Conservation (phyloP, 1,140 invertebrate species). For the Eriosoma lanigerum region DNA sequence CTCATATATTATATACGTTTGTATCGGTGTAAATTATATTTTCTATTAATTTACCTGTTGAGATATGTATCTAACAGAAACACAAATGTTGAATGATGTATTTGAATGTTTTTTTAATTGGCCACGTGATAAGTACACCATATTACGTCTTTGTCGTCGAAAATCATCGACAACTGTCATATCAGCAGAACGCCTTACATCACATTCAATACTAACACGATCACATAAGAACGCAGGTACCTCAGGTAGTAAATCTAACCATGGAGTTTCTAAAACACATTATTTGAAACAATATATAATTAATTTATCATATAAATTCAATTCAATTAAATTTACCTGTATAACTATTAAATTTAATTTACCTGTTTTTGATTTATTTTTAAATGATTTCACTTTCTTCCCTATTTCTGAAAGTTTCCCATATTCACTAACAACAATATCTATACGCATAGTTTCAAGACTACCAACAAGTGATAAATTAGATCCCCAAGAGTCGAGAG, state of each 20-base stretch:
- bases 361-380: conserved; percentile 33
- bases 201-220: conserved; percentile 83
- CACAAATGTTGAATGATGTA: conserved; percentile 82
- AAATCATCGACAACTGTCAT: conserved; percentile 84
- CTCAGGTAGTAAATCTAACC: conserved; percentile 71
- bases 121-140: conserved; percentile 80
- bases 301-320: not conserved
- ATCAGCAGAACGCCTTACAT: conserved; percentile 85
- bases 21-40: not conserved
- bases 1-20: no score
- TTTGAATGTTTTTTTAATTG: conserved; percentile 88
- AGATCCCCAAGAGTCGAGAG: conserved; percentile 84
- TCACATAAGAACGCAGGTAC: conserved; percentile 90
- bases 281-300: conserved; percentile 1
- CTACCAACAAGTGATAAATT: conserved; percentile 84
- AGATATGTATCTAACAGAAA: conserved; percentile 83
- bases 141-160: conserved; percentile 76
- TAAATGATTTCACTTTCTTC: conserved; percentile 25
- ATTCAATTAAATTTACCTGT: not conserved
- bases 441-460: conserved; percentile 85
- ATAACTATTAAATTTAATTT: not conserved
- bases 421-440: conserved; percentile 89
- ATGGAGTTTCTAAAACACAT: conserved; percentile 58
- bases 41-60: conserved; percentile 68
- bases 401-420: conserved; percentile 60